phyloP scores from a whole-genome alignment of 2,888 invertebrate genomes.

The Iphiclides podalirius region DNA sequence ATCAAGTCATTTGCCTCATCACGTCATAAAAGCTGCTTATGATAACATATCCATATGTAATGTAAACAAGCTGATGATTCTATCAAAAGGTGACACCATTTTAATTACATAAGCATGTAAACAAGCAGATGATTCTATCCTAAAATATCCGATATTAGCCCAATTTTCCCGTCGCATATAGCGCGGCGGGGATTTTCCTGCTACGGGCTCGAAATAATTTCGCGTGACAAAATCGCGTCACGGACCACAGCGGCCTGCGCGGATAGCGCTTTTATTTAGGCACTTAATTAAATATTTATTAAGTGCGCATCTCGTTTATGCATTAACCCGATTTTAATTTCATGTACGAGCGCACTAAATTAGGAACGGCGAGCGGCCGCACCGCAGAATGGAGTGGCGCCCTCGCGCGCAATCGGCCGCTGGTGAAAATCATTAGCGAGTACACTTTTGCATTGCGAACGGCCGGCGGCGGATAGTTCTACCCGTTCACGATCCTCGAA shows the following conservation, averaged over 20 bases:
- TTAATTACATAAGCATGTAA: too few species aligned
- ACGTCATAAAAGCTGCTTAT: too few species aligned
- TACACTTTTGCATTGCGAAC: constrained; percentile 43
- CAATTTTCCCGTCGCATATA: too few species aligned
- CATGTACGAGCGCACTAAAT: constrained; percentile 74
- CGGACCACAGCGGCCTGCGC: constrained; percentile 55
- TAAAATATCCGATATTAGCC: too few species aligned
- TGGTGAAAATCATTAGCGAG: constrained; percentile 63
- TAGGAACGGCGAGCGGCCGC: constrained; percentile 65
- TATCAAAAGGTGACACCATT: too few species aligned
- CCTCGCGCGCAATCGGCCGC: constrained; percentile 43
- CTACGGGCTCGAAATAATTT: constrained; percentile 48
- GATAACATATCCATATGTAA: too few species aligned
- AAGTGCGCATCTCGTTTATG: constrained; percentile 76
- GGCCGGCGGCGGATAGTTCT: constrained; percentile 20
- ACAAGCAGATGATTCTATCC: too few species aligned
- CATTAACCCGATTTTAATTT: constrained; percentile 79
- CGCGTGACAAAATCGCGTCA: constrained; percentile 54
- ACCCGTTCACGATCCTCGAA: background rate
- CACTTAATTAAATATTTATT: constrained; percentile 79
- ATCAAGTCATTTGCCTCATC: too few species aligned
- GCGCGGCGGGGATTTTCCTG: too few species aligned
- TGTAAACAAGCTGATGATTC: too few species aligned
- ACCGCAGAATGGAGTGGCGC: constrained; percentile 76
- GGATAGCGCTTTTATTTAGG: constrained; percentile 72